Conservation (phyloP, 2,797 vertebrate genomes). For the Karalla daura region DNA sequence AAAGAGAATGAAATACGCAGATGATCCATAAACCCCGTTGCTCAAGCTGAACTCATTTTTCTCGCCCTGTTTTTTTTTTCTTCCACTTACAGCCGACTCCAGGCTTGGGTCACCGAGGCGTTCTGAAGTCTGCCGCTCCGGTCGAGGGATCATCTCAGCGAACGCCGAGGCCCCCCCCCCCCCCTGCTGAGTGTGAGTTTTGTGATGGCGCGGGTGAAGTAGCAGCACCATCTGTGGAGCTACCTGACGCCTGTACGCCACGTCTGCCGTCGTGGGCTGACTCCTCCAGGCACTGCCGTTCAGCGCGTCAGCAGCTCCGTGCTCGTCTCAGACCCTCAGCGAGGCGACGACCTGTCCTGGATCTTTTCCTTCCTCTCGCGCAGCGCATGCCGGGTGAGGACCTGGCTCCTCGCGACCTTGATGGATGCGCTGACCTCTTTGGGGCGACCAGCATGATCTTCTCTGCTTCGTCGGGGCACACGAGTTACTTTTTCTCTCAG, state of each 20-base stretch:
- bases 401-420: conserved; percentile 5
- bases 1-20: too few species aligned
- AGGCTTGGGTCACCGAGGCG: conserved; percentile 22
- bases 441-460: background rate
- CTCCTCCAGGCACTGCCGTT: conserved; percentile 16
- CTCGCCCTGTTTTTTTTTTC: too few species aligned
- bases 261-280: conserved; percentile 22
- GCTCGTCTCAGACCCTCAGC: conserved; percentile 2
- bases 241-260: conserved; percentile 58
- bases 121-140: conserved; percentile 39
- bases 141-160: conserved; percentile 44
- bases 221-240: conserved; percentile 64
- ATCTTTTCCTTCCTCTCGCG: background rate
- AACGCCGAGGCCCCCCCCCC: conserved; percentile 52
- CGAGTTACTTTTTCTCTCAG: background rate
- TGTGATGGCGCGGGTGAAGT: conserved; percentile 63
- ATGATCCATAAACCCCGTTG: too few species aligned
- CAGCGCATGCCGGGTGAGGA: background rate
- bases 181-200: conserved; percentile 61
- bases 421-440: conserved; percentile 1
- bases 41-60: too few species aligned
- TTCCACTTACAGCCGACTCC: conserved; percentile 18
- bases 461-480: conserved; percentile 1
- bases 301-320: background rate
- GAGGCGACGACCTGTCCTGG: background rate